Evolutionary conservation across 2,888 invertebrate genomes (phyloP).

Genomic region (Cinara cedri): DNA sequence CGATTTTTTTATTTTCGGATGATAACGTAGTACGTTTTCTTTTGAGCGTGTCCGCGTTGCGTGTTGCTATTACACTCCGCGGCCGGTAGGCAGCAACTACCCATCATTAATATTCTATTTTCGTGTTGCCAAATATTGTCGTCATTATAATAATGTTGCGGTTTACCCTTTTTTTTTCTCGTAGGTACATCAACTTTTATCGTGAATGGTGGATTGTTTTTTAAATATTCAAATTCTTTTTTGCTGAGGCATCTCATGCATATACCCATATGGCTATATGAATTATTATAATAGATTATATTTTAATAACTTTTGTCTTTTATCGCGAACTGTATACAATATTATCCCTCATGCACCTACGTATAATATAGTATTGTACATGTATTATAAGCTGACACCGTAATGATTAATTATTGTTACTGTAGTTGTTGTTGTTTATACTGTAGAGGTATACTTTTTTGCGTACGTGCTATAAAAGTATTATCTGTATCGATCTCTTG

Average conservation of each 20-base stretch:
- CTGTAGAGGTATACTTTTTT: neutral
- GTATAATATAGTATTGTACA: neutral
- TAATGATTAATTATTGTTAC: too few species aligned
- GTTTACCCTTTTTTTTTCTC: neutral
- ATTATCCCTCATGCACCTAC: too few species aligned
- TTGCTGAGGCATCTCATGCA: neutral
- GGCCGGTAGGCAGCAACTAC: too few species aligned
- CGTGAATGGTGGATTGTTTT: neutral
- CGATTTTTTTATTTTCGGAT: neutral
- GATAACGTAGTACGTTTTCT: neutral
- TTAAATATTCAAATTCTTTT: too few species aligned
- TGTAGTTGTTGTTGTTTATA: too few species aligned
- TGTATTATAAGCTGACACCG: too few species aligned
- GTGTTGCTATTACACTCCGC: neutral
- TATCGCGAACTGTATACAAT: too few species aligned
- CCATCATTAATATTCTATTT: neutral
- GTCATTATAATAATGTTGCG: neutral
- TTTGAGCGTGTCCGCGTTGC: constrained; percentile 16
- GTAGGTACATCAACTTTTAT: too few species aligned
- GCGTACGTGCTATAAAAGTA: neutral
- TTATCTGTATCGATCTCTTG: neutral
- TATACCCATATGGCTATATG: too few species aligned
- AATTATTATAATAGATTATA: too few species aligned
- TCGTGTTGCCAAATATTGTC: constrained; percentile 1
- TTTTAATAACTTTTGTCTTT: too few species aligned